Conservation (phyloP, 2,113 vertebrate genomes). For the Coptodon bakossiorum region DNA sequence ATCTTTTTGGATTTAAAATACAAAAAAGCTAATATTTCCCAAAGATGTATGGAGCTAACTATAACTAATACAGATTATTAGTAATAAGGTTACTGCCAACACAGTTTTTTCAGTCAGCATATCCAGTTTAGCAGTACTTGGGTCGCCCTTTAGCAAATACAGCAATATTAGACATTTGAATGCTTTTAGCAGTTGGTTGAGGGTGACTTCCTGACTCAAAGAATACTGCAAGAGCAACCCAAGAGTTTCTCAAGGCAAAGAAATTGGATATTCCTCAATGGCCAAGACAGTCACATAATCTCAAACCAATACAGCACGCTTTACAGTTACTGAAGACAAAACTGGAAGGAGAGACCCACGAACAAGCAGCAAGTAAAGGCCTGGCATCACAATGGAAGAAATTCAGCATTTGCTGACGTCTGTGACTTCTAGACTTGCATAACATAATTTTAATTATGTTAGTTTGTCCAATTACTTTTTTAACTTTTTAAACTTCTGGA, state of each 20-base stretch:
- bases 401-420: background rate
- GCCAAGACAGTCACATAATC: background rate
- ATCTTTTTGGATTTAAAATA: background rate
- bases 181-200: background rate
- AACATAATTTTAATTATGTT: background rate
- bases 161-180: background rate
- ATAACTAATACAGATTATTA: background rate
- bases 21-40: background rate
- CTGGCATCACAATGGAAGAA: background rate
- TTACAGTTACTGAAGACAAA: background rate
- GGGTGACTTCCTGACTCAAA: background rate
- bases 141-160: background rate
- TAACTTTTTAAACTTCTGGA: background rate
- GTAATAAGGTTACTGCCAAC: background rate
- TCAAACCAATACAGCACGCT: background rate
- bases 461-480: background rate
- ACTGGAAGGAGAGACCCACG: background rate
- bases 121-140: rapidly evolving
- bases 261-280: background rate
- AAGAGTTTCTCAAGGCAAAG: background rate
- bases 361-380: background rate
- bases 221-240: background rate
- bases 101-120: background rate
- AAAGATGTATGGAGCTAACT: rapidly evolving
- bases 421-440: background rate